Evolutionary conservation across 2,113 vertebrate species (phyloP).

Genomic region (Sylvia atricapilla): DNA sequence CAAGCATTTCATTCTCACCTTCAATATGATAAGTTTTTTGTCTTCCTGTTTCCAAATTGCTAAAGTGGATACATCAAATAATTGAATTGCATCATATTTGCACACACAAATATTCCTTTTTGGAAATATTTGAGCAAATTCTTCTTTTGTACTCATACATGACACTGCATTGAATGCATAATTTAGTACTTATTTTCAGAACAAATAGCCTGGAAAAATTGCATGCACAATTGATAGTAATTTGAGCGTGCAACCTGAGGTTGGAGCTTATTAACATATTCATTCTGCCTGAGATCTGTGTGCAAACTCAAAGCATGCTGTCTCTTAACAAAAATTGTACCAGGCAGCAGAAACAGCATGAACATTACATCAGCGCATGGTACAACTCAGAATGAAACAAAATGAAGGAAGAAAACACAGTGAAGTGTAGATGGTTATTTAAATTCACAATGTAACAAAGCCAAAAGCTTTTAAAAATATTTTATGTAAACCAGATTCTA

Average conservation of each 20-base stretch:
- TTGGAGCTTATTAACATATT: conserved; percentile 67
- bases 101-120: conserved; percentile 51
- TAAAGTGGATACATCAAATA: not conserved
- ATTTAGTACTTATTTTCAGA: conserved; percentile 75
- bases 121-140: conserved; percentile 69
- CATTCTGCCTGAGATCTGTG: conserved; percentile 44
- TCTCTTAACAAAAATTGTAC: conserved; percentile 37
- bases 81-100: conserved; percentile 50
- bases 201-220: conserved; percentile 75
- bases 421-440: not conserved
- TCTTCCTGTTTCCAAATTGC: not conserved
- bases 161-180: conserved; percentile 61
- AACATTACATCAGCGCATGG: not conserved
- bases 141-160: conserved; percentile 28
- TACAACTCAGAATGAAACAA: not conserved
- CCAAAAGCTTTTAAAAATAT: not conserved
- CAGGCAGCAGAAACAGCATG: not conserved
- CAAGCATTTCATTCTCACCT: not conserved
- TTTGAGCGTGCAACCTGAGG: conserved; percentile 63
- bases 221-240: conserved; percentile 75
- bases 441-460: not conserved
- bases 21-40: not conserved
- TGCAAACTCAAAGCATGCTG: conserved; percentile 59
- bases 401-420: not conserved
- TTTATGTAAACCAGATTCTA: not conserved